Base-by-base conservation (phyloP, 2,888 invertebrate genomes). In the Andrena bicolor region DNA sequence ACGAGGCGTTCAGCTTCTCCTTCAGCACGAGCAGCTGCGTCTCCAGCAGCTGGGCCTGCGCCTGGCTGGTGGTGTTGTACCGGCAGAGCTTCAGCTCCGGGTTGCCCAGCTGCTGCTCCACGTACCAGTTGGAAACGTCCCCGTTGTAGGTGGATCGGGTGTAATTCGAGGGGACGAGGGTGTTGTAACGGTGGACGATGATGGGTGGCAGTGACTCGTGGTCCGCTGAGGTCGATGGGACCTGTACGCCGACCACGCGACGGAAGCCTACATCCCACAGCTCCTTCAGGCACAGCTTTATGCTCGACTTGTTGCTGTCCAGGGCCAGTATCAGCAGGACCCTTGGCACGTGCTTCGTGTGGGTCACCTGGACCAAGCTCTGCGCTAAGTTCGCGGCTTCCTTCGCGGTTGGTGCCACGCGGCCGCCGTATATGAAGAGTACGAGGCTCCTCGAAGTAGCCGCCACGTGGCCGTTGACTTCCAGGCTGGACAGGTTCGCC, bases 1-100 rank as follows among this genome's bases (percentile, higher is more conserved):
- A 60, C n/a, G 60, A 30, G n/a, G 7, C 60, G 32, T 60, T 60
- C 60, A 60, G 26, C 32, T 13, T 30, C n/a, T 60, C 60, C 7
- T 10, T 10, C 16, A 60, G 7, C 60, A 32, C 60, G 1, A 16
- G 16, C 30, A 60, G n/a, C 7, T 60, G 30, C 6, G 32, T 16
- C n/a, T 60, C 32, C 3, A 60, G 4, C n/a, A 60, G 30, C 32
- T 20, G 6, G 6, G 2, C 0, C 6, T n/a, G 32, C 0, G 13
- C 10, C 2, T 6, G 2, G 5, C 0, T 16, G 7, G 0, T 32
- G n/a, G 0, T 7, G n/a, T 60, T 30, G 3, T 0, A 20, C 2
- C 6, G n/a, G 16, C 60, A 60, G 2, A 30, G 16, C 6, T 7
- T 32, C 26, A 56, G 53, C 32, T n/a, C 2, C 3, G 0, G 20